A percentile compares a stretch with the other conserved stretches of the same genome.
phyloP scores from a whole-genome alignment of 2,113 vertebrate genomes.

The Poecile atricapillus region DNA sequence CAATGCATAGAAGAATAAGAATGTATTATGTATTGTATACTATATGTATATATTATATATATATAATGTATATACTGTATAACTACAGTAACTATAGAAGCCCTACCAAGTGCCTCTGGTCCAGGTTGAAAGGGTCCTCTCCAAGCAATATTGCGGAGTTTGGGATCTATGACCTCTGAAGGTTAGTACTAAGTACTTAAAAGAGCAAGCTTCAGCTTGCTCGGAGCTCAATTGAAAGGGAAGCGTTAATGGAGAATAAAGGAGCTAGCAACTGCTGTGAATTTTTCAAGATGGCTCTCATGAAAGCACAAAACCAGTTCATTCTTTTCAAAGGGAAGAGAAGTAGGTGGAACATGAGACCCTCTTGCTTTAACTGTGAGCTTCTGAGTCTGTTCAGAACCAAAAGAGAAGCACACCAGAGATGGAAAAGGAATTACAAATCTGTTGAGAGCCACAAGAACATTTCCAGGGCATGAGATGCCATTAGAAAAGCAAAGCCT shows the following conservation, averaged over 20 bases:
- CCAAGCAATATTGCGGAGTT: too few relatives aligned
- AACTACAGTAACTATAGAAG: neutral
- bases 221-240: neutral
- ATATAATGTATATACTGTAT: too few relatives aligned
- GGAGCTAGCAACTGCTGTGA: accelerated
- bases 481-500: neutral
- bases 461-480: neutral
- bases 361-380: neutral
- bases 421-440: neutral
- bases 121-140: neutral
- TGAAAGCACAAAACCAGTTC: neutral
- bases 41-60: too few relatives aligned
- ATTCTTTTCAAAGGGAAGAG: neutral
- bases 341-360: neutral
- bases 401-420: neutral
- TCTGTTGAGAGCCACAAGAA: neutral
- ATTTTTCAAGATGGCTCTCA: neutral
- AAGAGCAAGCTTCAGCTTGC: neutral
- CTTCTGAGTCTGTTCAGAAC: neutral
- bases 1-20: neutral
- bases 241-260: neutral
- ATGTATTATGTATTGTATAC: too few relatives aligned
- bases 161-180: neutral
- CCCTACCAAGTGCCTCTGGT: neutral
- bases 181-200: neutral